Base-by-base conservation (phyloP, 2,888 invertebrate genomes). In the Mythimna albipuncta region DNA sequence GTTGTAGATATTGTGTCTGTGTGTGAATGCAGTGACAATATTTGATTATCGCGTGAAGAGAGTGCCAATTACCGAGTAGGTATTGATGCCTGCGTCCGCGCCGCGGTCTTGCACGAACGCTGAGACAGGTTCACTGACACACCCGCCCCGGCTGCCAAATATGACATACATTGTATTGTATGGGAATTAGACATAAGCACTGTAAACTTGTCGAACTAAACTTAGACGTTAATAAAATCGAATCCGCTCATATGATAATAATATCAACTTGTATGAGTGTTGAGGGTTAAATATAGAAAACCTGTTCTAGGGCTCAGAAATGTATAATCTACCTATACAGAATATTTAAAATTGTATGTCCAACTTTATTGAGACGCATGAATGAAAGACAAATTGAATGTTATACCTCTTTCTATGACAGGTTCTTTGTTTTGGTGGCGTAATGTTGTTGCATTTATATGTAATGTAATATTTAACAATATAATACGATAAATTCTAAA, bases 91-190 rank as follows among this genome's bases (percentile, higher is more conserved):
- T 82, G 64, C 69, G 74, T 44, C 26, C 79, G 50, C 32, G 59
- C 61, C 74, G 64, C 66, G 44, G 61, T 72, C 47, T 21, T 78
- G 77, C 85, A 85, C 82, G 84, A 84, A 81, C 79, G 79, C 79
- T 72, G 75, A 83, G 86, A 78, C 87, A 89, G 87, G 91, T 92
- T 93, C 92, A 92, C 87, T 90, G 92, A 91, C 92, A 90, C 82
- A 86, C 82, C 83, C 85, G 87, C 74, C 79, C 75, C 79, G 79
- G 86, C 84, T 88, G 89, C 91, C 91, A 90, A 92, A 92, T 89
- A 87, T 87, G 88, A 88, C 83, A 85, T 47, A 74, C 79, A 67
- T 65, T 61, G 21, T 74, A 50, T 44, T 52, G 44, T 55, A 44
- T 79, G 59, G 7, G 47, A 54, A 61, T 74, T 71, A 21, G 44